phyloP scores from a whole-genome alignment of 2,888 invertebrate species.

The Aleiodes testaceus region DNA sequence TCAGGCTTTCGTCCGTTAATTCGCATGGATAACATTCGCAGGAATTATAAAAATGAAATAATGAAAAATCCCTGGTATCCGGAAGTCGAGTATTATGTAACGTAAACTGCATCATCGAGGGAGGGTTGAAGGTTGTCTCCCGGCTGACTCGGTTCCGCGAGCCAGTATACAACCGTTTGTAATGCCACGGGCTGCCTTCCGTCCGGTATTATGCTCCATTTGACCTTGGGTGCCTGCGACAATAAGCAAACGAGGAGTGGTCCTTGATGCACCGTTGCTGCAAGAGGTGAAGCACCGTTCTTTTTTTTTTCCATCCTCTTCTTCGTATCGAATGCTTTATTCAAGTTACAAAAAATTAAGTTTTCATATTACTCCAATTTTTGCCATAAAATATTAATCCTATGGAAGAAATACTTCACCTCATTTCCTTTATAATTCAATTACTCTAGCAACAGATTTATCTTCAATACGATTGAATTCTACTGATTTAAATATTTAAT shows the following conservation, averaged over 20 bases:
- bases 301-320: too few relatives aligned
- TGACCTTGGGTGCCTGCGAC: conserved; percentile 51
- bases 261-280: conserved; percentile 41
- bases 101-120: conserved; percentile 38
- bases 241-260: conserved; percentile 45
- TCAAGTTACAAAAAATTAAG: too few relatives aligned
- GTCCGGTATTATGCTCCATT: conserved; percentile 21
- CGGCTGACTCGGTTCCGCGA: conserved; percentile 47
- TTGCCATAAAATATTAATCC: too few relatives aligned
- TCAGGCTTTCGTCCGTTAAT: too few relatives aligned
- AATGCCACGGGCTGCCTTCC: conserved; percentile 19
- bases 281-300: conserved; percentile 6
- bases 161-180: conserved; percentile 45
- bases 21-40: background rate
- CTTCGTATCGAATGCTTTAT: too few relatives aligned
- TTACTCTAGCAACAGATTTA: too few relatives aligned
- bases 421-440: too few relatives aligned
- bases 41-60: background rate
- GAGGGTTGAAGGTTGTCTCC: conserved; percentile 52
- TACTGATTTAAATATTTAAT: too few relatives aligned
- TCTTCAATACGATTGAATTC: too few relatives aligned
- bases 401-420: too few relatives aligned
- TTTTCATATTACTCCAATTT: too few relatives aligned
- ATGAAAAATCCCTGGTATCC: conserved; percentile 24
- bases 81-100: conserved; percentile 23